A percentile compares a stretch with the other conserved stretches of the same genome.
These are phyloP conservation scores for Marasmarcha lunaedactyla DNA, from an alignment of 2,888 invertebrate genomes.

Conservation along the genomic window DNA sequence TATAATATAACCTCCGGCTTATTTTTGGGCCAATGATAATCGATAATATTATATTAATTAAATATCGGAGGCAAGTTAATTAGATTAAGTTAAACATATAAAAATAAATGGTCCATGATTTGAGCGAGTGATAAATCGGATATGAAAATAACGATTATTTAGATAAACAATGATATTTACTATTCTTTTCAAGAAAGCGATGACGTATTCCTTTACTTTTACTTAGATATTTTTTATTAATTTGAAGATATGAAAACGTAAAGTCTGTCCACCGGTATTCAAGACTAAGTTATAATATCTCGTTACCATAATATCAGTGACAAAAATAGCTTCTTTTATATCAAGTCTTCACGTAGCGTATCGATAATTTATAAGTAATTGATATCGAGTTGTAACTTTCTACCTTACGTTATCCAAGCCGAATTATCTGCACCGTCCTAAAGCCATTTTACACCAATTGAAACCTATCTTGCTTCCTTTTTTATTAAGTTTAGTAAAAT, in stretches of 20 bases:
- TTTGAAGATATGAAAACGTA: constrained; percentile 15
- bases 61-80: no score
- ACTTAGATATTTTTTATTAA: constrained; percentile 3
- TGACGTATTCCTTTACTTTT: constrained; percentile 1
- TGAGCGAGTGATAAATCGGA: neutral
- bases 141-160: neutral
- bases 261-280: constrained; percentile 53
- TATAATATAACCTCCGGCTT: no score
- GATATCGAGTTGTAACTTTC: constrained; percentile 45
- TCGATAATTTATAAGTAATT: constrained; percentile 49
- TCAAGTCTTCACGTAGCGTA: constrained; percentile 34
- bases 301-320: constrained; percentile 47
- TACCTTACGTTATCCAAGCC: constrained; percentile 9
- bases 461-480: no score
- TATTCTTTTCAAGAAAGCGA: neutral
- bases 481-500: no score
- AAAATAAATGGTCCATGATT: neutral
- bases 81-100: no score
- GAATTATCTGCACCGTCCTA: no score
- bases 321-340: constrained; percentile 63
- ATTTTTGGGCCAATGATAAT: no score
- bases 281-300: constrained; percentile 34
- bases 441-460: no score
- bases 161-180: no score
- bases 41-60: no score